Conservation (phyloP, 2,113 vertebrate species). For the Perognathus longimembris region DNA sequence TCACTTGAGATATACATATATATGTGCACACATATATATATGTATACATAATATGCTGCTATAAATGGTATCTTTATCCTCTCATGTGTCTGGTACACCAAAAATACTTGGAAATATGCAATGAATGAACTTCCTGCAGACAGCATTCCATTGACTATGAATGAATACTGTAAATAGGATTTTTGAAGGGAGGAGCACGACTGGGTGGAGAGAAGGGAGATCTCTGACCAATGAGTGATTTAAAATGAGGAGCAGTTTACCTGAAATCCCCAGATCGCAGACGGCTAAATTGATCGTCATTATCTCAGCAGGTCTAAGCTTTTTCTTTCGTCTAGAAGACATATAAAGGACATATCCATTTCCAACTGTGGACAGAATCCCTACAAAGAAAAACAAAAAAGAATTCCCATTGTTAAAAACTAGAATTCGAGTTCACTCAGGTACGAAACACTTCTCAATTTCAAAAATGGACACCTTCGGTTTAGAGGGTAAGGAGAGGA, state of each 20-base stretch:
- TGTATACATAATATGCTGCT: not conserved
- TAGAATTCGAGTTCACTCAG: not conserved
- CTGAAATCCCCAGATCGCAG: conserved; percentile 97
- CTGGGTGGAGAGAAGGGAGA: fast-evolving
- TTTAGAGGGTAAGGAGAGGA: conserved; percentile 76
- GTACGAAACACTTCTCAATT: conserved; percentile 71
- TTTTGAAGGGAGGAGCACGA: not conserved
- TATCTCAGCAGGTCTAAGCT: conserved; percentile 95
- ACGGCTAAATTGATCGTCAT: conserved; percentile 97
- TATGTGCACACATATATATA: too few species aligned
- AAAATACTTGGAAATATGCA: not conserved
- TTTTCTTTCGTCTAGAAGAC: conserved; percentile 93
- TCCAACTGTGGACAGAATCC: conserved; percentile 93
- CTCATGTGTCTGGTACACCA: not conserved
- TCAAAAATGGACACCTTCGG: conserved; percentile 73
- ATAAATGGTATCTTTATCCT: not conserved
- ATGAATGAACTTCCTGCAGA: not conserved
- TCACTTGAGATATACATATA: not conserved
- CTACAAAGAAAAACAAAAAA: conserved; percentile 84
- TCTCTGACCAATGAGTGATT: not conserved
- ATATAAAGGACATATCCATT: conserved; percentile 96
- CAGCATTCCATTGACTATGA: not conserved
- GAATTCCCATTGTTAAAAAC: conserved; percentile 27
- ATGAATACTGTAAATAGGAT: not conserved
- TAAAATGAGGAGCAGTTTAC: conserved; percentile 83